Base-by-base conservation (phyloP, 2,797 vertebrate genomes). In the Sebastes taczanowskii region DNA sequence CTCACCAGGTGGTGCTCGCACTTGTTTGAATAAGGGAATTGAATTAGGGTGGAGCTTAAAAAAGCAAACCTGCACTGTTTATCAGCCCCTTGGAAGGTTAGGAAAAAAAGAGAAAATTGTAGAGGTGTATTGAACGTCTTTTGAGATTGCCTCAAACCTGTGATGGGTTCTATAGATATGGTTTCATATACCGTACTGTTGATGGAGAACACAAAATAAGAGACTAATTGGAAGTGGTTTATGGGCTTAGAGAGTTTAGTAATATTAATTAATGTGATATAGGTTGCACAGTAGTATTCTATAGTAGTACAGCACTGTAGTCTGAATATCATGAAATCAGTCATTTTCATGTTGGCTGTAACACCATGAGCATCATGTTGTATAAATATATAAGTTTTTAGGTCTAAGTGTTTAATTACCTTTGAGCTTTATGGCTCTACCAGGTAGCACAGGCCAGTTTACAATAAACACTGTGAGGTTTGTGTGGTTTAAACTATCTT, bases 11-110 rank as follows among this genome's bases (percentile, higher is more conserved):
- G 63, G 75, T 61, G 66, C 7, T 18, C 10, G 80, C 52, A 18
- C 27, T 29, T 87, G 80, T 89, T 89, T 89, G 76, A 77, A 77
- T 71, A 82, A 75, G 66, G 63, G 53, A 72, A 83, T 83, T 75
- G 72, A 82, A 72, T 77, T 35, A 30, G 38, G 38, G 11, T 20
- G 49, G 30, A 74, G 80, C 63, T 61, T 67, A 67, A 65, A 72
- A 61, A 78, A 65, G 61, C 66, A 78, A 71, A 78, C 49, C 60
- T 64, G 56, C 59, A 2, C 49, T 76, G 74, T 84, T 74, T 79
- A 58, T 76, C 63, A 52, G 60, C 42, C 58, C 66, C 70, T 18
- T 56, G 25, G 35, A 67, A 69, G 38, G 22, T 74, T 72, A 11
- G 59, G n/a, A 72, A 35, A 29, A 35, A 35, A 8, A 52, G 11